Evolutionary conservation across 2,888 invertebrate genomes (phyloP), one percentile per base, ranked within the genome.

Genomic region (Acleris emargana): DNA sequence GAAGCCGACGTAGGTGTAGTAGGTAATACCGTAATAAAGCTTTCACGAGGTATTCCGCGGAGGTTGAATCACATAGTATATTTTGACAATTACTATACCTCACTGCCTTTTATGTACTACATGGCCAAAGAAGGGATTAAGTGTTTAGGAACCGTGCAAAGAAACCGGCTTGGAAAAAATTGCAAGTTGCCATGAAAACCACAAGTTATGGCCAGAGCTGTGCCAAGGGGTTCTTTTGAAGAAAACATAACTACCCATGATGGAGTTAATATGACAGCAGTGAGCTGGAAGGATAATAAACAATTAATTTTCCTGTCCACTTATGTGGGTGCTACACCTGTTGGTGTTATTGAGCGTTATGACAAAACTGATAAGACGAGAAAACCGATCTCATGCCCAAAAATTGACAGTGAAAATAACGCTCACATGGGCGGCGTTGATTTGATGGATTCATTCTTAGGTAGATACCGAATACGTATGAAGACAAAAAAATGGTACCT

Each of bases 401-500:
- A 53, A 18, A 32, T 13, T 53, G 53, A 38, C 1, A 38, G 38
- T 38, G 47, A 68, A n/a, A 72, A 72, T 58, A 74, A 70, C 38
- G 32, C 32, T 32, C 53, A 53, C 38, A 62, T 62, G 73, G 28
- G 62, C 74, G 32, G 72, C 73, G 64, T 64, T 73, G 0, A 73
- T 74, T 74, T 53, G 53, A 32, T 53, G 53, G 53, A 38, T 38
- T 53, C 53, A 53, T 38, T 53, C 18, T 38, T 38, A 22, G 72
- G 75, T 7, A 71, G 68, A 45, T 77, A 77, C 61, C 69, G 74
- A 60, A 76, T 78, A n/a, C 67, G 74, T 58, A 71, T 76, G n/a
- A 47, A 71, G 17, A 71, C 67, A 38, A 73, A 71, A 22, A 75
- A 76, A 64, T 77, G 73, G 73, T 78, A 77, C 55, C 61, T 72